Evolutionary conservation across 2,888 invertebrate species (phyloP), one percentile per base, ranked within the genome.

Genomic region (Polydrusus tereticollis): DNA sequence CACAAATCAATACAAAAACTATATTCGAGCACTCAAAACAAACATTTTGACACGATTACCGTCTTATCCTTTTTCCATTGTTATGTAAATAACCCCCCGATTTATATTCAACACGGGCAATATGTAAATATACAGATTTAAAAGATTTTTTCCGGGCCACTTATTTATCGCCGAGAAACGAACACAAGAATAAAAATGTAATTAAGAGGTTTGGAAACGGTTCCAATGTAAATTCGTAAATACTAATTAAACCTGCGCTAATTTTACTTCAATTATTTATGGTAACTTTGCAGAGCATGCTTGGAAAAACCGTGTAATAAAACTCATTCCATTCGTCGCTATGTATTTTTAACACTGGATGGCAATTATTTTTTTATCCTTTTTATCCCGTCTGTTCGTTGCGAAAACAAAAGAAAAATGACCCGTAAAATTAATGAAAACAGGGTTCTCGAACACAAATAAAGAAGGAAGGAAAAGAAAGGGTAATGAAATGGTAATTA

Each of bases 401-500:
- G 47, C n/a, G 47, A 62, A 70, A 66, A 50, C 55, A 71, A 70
- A 71, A 66, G 57, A 43, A 69, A 55, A 64, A 67, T 55, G 65
- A 62, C 62, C 69, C 60, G 47, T 66, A 59, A 70, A 68, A 65
- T 65, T 52, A 71, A 67, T 74, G 52, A 38, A 29, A 36, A 45
- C 41, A 18, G 33, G 26, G 59, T 50, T 52, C 43, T 14, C 52
- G 45, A 63, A 62, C 57, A 43, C 43, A 55, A 57, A 20, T 23
- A 58, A 33, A 69, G 57, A 45, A 62, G 47, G 63, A 69, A 23
- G 64, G 41, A 55, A 23, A 65, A 72, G 72, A 36, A 72, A 67
- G 66, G 55, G 67, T 72, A 72, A 71, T 72, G 76, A 76, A 76
- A 76, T 72, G 75, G 75, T 73, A 68, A 67, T 74, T 77, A 75